Conservation (phyloP, 1,140 invertebrate genomes). For the Drosophila ambigua region DNA sequence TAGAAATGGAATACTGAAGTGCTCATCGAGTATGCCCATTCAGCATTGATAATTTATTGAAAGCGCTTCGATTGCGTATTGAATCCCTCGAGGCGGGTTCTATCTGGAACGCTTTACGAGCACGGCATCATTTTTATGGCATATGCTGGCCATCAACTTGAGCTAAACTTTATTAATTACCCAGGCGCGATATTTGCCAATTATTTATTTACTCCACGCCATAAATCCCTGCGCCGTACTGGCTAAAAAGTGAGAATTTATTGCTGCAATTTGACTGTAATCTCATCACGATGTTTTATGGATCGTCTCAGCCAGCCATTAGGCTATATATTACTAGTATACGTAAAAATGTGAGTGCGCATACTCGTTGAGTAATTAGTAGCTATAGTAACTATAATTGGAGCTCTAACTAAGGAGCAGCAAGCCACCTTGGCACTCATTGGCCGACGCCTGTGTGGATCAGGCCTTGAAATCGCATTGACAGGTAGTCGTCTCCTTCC, state of each 20-base stretch:
- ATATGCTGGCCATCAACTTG: constrained; percentile 61
- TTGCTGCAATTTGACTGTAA: constrained; percentile 5
- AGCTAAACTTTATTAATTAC: constrained; percentile 78
- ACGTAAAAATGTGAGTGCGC: neutral
- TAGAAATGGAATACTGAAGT: constrained; percentile 74
- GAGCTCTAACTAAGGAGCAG: too few species aligned
- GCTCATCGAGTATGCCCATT: constrained; percentile 62
- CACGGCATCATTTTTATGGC: constrained; percentile 52
- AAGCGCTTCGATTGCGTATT: constrained; percentile 64
- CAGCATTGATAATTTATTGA: constrained; percentile 79
- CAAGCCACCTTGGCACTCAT: too few species aligned
- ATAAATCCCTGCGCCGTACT: neutral
- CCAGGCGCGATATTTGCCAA: constrained; percentile 59
- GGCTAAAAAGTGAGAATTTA: constrained; percentile 28
- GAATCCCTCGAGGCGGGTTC: neutral
- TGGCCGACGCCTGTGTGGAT: too few species aligned
- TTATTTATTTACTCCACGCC: constrained; percentile 68
- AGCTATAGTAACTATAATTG: too few species aligned
- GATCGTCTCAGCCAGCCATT: neutral
- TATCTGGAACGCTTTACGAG: constrained; percentile 44
- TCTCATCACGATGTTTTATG: constrained; percentile 14
- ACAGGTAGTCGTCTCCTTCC: neutral
- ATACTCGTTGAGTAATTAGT: too few species aligned
- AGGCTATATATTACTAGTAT: neutral
- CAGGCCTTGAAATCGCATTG: too few species aligned